Conservation (phyloP, 2,113 vertebrate genomes). For the Eulacestoma nigropectus region DNA sequence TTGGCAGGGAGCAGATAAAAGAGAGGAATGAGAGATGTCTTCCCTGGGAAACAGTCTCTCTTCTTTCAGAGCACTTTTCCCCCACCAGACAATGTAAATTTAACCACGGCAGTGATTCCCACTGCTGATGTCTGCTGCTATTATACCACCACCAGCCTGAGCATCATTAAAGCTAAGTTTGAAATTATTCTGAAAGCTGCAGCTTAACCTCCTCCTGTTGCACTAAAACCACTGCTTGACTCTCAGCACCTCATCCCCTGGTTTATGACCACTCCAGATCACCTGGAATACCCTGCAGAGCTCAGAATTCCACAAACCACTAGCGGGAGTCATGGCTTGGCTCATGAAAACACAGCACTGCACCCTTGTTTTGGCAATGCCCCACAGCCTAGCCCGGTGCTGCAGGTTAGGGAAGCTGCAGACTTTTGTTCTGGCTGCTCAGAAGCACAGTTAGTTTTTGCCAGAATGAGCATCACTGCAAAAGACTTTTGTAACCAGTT, state of each 20-base stretch:
- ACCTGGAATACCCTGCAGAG: background rate
- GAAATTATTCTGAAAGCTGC: background rate
- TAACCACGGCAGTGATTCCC: background rate
- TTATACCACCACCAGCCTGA: background rate
- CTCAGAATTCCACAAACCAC: background rate
- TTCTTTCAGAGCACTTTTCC: background rate
- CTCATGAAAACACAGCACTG: background rate
- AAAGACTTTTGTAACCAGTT: background rate
- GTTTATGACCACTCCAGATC: background rate
- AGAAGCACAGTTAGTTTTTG: background rate
- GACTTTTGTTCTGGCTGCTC: background rate
- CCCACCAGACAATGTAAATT: conserved; percentile 3
- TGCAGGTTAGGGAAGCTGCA: background rate
- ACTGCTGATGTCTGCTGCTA: background rate
- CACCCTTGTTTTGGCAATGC: background rate
- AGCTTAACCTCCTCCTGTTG: background rate
- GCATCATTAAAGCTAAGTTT: background rate
- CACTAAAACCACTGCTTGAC: background rate
- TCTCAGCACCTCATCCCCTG: background rate
- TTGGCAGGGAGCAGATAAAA: background rate
- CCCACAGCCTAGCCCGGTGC: background rate
- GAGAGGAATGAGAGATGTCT: background rate
- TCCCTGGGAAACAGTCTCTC: background rate
- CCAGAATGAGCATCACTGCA: fast-evolving
- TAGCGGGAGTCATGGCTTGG: background rate